Base-by-base conservation (phyloP, 1,140 invertebrate genomes). In the Magallana gigas region DNA sequence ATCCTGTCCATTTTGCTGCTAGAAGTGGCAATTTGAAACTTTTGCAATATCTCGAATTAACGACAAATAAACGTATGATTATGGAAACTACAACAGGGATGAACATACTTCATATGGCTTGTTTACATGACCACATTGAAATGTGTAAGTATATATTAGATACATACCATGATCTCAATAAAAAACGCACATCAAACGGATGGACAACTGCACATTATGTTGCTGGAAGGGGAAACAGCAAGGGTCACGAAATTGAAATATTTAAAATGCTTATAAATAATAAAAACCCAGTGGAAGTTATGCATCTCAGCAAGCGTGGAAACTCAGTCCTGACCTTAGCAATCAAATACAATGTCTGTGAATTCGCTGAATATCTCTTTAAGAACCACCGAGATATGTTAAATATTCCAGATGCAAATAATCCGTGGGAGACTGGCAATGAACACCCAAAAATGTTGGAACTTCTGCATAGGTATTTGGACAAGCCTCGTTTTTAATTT, bases 81-180 rank as follows among this genome's bases (percentile, higher is more conserved):
- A 71, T 23, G 29, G 29, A 71, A 8, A 71, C 64, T 23, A 71
- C 23, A 6, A 23, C n/a, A 18, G 64, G 1, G 5, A 71, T 71
- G 64, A 71, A 71, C n/a, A 23, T 71, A 23, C 64, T 71, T 18
- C 64, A 71, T 23, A 71, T 71, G 64, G 64, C 64, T 1, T 71
- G 64, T 71, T 71, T 71, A 23, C 64, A 71, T 71, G n/a, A 23
- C 5, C n/a, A 23, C 64, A 71, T 23, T 9, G 18, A 7, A 8
- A 71, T 71, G 64, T 71, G 64, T 18, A 71, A 7, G 9, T 71
- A 71, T 23, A 9, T 71, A 8, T 71, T 71, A 7, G 1, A 71
- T 1, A 71, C 1, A 3, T 71, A 23, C 9, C 18, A n/a, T 1
- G n/a, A 18, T 23, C 6, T 71, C n/a, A 71, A 71, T 23, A n/a